Conservation (phyloP, 2,888 invertebrate genomes). For the Protophormia terraenovae region DNA sequence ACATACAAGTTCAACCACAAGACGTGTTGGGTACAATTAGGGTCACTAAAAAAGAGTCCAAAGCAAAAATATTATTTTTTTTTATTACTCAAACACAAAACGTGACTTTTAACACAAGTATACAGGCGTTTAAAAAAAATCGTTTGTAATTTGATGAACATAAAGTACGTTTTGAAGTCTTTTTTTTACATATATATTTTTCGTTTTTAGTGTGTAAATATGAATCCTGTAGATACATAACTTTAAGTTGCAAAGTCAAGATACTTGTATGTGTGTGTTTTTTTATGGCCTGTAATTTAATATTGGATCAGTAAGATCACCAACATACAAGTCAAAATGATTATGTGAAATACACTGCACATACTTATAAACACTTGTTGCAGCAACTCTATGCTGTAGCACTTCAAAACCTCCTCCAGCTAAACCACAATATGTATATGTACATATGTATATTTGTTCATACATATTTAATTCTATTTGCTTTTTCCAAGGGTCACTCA, state of each 20-base stretch:
- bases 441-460: background rate
- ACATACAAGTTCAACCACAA: constrained; percentile 59
- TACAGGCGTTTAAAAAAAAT: too few species aligned
- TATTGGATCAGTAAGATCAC: constrained; percentile 37
- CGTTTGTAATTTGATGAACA: constrained; percentile 50
- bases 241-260: constrained; percentile 30
- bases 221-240: constrained; percentile 20
- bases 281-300: constrained; percentile 53
- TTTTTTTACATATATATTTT: background rate
- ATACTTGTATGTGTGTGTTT: background rate
- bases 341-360: background rate
- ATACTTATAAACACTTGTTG: constrained; percentile 52
- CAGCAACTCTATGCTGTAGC: background rate
- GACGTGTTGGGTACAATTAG: constrained; percentile 60
- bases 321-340: constrained; percentile 46
- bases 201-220: background rate
- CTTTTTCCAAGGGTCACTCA: constrained; percentile 7
- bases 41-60: constrained; percentile 53
- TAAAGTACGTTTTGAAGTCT: constrained; percentile 37
- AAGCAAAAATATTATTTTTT: constrained; percentile 23
- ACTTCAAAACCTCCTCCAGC: constrained; percentile 6
- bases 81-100: constrained; percentile 20
- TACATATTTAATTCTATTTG: constrained; percentile 6
- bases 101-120: constrained; percentile 55
- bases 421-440: constrained; percentile 9